Evolutionary conservation across 92 coral and sea anemone species (phyloP).

Genomic region (Scolanthus callimorphus): DNA sequence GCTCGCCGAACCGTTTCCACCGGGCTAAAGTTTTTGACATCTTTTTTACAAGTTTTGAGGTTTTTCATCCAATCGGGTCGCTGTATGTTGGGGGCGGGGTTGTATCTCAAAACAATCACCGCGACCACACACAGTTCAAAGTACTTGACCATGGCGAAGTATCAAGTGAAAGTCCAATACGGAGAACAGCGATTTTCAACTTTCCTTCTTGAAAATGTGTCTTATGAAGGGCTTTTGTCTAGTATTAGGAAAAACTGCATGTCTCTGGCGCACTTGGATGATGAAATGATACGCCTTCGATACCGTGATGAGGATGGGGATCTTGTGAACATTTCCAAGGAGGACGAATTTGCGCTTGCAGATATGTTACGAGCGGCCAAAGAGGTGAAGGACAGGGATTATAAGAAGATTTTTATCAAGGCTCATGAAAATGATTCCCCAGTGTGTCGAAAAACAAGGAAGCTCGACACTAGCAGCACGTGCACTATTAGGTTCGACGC

Average conservation of each 20-base stretch:
- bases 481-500: no score
- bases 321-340: slow-evolving; percentile 1
- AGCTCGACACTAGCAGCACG: slow-evolving; percentile 14
- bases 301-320: slow-evolving; percentile 11
- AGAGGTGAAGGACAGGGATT: slow-evolving; percentile 2
- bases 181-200: slow-evolving; percentile 1
- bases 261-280: slow-evolving; percentile 6
- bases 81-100: no score
- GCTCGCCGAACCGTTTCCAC: no score
- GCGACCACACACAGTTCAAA: no score
- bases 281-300: slow-evolving; percentile 4
- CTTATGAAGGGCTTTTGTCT: slow-evolving; percentile 7
- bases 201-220: not conserved
- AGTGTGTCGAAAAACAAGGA: no score
- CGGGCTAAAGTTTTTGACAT: no score
- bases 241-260: slow-evolving; percentile 5
- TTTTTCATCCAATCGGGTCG: no score
- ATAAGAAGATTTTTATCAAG: not conserved
- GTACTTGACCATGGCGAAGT: no score
- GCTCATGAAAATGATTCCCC: slow-evolving; percentile 13
- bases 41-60: no score
- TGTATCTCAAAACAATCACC: no score
- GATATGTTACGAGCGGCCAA: slow-evolving; percentile 6
- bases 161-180: slow-evolving; percentile 12
- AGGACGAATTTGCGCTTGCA: slow-evolving; percentile 4